Evolutionary conservation across 2,797 vertebrate genomes (phyloP), one percentile per base, ranked within the genome.

Genomic region (Pangasius krempfi): DNA sequence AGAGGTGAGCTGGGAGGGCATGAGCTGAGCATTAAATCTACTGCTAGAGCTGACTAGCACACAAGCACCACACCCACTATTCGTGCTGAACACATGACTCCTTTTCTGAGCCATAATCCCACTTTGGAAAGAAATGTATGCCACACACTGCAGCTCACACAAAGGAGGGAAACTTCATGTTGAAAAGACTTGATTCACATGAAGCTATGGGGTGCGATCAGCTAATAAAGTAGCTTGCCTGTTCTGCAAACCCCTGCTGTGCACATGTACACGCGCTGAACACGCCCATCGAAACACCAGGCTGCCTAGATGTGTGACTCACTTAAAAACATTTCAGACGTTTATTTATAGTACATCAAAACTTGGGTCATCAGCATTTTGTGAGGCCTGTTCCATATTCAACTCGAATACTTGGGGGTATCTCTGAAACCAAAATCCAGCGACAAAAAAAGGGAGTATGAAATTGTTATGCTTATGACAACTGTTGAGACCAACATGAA

Each of bases 161-260:
- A 82, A 88, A 88, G 66, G 54, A 80, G 30, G 54, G n/a, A 76
- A 86, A 88, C 68, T 80, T 60, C 81, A 78, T 27, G n/a, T 37
- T 68, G 30, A 58, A 80, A 80, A 60, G 73, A 37, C 76, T 73
- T 44, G n/a, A 86, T 79, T 56, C 70, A 56, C 76, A 50, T 54
- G 62, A 66, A 62, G 20, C 40, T 20, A 1, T 54, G 64, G 44
- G 18, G 44, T 47, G 44, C 14, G n/a, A 52, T 44, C 54, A 44
- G 3, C 84, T 68, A 85, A 58, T 54, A 73, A 73, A 37, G 22
- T 9, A 6, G 68, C 70, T n/a, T 44, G 33, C n/a, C 27, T 86
- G 70, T 75, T 60, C 30, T 22, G n/a, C 62, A 84, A 30, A 72
- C 47, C n/a, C 50, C 83, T 85, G 70, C 25, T 50, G 44, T 52